Evolutionary conservation across 2,113 vertebrate species (phyloP), one percentile per base, ranked within the genome.

Genomic region (Hystrix cristata): DNA sequence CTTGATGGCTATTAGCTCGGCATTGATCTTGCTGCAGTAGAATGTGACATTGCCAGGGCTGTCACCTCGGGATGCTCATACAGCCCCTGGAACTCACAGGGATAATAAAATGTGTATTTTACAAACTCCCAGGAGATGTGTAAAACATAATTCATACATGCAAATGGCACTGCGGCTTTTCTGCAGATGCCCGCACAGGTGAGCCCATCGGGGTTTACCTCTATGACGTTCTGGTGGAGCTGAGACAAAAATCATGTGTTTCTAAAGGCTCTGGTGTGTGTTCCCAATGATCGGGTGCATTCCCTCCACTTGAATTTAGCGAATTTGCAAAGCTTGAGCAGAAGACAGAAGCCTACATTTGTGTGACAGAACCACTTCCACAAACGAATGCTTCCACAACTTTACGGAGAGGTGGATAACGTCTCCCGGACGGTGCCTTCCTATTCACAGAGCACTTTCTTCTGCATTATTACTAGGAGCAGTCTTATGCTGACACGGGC

Each of bases 401-500:
- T 5, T 18, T 3, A 3, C 29, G 29, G 3, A 18, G 59, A 62
- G 46, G 10, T 21, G 19, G 46, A 16, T 34, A 0, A 2, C 5
- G 16, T 5, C 51, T 31, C 29, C 76, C 6, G 4, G 5, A 15
- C 74, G 34, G 29, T 8, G 7, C 16, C 14, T 43, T 2, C 3
- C 21, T 53, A 4, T 11, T 13, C 23, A 38, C 25, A 9, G 1
- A 15, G 83, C 48, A 21, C 13, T 1, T 19, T 11, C 15, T 29
- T 72, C 48, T 57, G 88, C 4, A 12, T 15, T 11, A 2, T 14
- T 18, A 29, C 3, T 8, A 18, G 34, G 2, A 13, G 14, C 23
- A 0, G 13, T 2, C 6, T 10, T 34, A 0, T 15, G 23, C 23
- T 0, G 10, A 55, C 43, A 2, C 3, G 1, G 43, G 1, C 34